Conservation (phyloP, 2,113 vertebrate genomes). For the Equus przewalskii region DNA sequence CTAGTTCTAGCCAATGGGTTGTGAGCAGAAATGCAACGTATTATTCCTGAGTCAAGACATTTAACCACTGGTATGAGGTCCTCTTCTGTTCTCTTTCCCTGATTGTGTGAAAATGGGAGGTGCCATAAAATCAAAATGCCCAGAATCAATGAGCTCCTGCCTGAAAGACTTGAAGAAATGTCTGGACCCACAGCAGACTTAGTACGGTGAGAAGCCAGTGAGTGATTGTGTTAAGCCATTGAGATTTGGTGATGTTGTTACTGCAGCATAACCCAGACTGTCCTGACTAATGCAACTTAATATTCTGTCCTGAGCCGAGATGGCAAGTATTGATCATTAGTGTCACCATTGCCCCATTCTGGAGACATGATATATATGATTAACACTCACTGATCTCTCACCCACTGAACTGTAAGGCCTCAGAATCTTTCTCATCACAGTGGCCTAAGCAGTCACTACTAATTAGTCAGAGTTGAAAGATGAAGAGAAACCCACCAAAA, state of each 20-base stretch:
- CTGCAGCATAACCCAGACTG: not conserved
- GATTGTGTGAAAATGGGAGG: not conserved
- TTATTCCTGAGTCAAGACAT: slow-evolving; percentile 28
- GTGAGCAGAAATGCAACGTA: not conserved
- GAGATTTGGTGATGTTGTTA: not conserved
- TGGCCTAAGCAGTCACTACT: not conserved
- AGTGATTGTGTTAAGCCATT: not conserved
- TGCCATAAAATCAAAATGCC: not conserved
- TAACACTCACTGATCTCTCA: not conserved
- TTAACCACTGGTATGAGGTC: not conserved
- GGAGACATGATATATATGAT: not conserved
- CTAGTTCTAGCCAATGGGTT: not conserved
- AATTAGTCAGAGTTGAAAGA: not conserved
- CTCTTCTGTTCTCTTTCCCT: not conserved
- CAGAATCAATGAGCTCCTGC: not conserved
- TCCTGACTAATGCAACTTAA: not conserved
- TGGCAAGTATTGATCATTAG: not conserved
- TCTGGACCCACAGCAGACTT: not conserved
- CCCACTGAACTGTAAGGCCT: not conserved
- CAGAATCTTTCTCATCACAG: not conserved
- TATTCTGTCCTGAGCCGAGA: not conserved
- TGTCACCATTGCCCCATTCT: not conserved
- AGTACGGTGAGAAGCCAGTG: not conserved
- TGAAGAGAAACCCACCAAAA: not conserved
- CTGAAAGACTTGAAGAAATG: not conserved